Conservation (phyloP, 2,888 invertebrate species). For the Myathropa florea region DNA sequence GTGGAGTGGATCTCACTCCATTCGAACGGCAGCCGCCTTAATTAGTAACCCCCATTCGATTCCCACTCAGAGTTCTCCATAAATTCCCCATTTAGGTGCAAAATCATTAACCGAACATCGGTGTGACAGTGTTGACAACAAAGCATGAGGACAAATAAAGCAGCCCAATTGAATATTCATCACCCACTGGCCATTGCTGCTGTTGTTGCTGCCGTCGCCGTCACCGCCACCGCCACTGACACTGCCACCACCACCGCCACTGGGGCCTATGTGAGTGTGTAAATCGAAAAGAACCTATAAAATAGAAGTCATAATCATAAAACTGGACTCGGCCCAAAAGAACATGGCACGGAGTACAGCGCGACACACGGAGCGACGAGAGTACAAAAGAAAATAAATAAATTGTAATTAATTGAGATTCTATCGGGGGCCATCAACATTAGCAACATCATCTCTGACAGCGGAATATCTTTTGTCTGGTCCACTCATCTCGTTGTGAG, state of each 20-base stretch:
- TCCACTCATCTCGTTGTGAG: conserved; percentile 45
- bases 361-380: neutral
- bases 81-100: conserved; percentile 61
- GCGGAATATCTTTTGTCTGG: conserved; percentile 41
- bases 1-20: neutral
- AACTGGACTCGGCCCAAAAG: conserved; percentile 31
- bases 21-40: conserved; percentile 39
- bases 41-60: conserved; percentile 32
- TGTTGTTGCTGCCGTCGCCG: neutral
- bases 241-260: neutral
- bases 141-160: conserved; percentile 50
- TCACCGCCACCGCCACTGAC: neutral
- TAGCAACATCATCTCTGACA: conserved; percentile 61
- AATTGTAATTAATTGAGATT: conserved; percentile 69
- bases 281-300: conserved; percentile 39
- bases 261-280: neutral
- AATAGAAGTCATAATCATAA: conserved; percentile 62
- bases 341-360: conserved; percentile 25
- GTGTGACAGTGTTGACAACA: conserved; percentile 57
- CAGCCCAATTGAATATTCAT: conserved; percentile 57
- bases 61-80: conserved; percentile 49
- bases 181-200: conserved; percentile 16
- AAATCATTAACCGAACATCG: conserved; percentile 67
- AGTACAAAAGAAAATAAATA: conserved; percentile 62
- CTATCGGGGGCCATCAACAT: conserved; percentile 55